phyloP scores from a whole-genome alignment of 1,140 invertebrate genomes.

The Drosophila nebulosa region DNA sequence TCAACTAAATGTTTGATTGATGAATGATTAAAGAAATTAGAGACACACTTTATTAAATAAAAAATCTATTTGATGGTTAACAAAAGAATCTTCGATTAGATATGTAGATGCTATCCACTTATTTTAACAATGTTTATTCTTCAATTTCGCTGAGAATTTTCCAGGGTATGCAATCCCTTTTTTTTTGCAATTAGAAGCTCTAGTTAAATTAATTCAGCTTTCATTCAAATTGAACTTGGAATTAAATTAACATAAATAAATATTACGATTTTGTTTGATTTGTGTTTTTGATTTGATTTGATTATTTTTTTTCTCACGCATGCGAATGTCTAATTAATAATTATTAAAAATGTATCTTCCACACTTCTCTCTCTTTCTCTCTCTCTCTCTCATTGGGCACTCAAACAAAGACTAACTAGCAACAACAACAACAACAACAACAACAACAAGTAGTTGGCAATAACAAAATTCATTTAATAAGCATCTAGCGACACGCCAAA shows the following conservation, averaged over 20 bases:
- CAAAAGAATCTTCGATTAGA: too few relatives aligned
- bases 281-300: neutral
- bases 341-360: constrained; percentile 61
- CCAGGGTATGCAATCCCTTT: neutral
- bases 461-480: constrained; percentile 62
- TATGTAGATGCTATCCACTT: too few relatives aligned
- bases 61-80: too few relatives aligned
- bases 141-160: neutral
- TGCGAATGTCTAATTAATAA: constrained; percentile 68
- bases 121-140: too few relatives aligned
- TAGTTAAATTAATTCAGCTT: neutral
- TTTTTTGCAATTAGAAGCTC: neutral
- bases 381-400: too few relatives aligned
- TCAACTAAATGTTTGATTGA: too few relatives aligned
- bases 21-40: too few relatives aligned
- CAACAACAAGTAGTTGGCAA: constrained; percentile 12
- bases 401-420: constrained; percentile 21
- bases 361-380: constrained; percentile 54
- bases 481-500: constrained; percentile 49
- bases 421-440: neutral
- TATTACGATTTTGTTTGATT: neutral
- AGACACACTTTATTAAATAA: too few relatives aligned
- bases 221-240: constrained; percentile 1
- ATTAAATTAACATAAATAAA: neutral
- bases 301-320: constrained; percentile 49